A percentile compares a stretch with the other conserved stretches of the same genome.
These are phyloP conservation scores for Phalacrocorax carbo DNA, from an alignment of 2,113 vertebrate genomes.

Conservation along the genomic window DNA sequence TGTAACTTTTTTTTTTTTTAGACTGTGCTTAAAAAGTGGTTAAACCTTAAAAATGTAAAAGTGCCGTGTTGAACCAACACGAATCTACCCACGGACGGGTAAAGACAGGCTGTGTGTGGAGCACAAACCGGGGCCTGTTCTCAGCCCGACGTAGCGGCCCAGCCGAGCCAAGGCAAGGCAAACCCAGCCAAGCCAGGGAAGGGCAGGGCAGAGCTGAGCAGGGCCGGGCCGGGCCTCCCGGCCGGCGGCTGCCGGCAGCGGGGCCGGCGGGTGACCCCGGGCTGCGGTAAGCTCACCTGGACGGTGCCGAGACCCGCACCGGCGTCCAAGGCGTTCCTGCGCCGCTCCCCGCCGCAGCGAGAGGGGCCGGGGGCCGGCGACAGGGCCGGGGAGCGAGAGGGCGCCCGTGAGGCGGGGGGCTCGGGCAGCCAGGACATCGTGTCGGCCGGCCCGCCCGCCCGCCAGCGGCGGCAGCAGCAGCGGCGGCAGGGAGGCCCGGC, in stretches of 20 bases:
- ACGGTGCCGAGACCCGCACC: neutral
- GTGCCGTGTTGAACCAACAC: accelerated
- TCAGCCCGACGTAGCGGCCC: neutral
- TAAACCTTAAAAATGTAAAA: neutral
- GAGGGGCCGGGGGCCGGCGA: too few relatives aligned
- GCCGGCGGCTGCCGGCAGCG: neutral
- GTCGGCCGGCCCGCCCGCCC: too few relatives aligned
- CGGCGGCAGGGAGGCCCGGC: too few relatives aligned
- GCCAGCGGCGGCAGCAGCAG: too few relatives aligned
- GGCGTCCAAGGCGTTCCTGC: neutral
- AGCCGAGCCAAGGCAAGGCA: neutral
- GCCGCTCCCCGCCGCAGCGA: neutral
- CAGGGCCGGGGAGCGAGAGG: too few relatives aligned
- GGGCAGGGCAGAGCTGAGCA: too few relatives aligned
- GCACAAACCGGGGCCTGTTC: neutral
- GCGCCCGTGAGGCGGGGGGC: too few relatives aligned
- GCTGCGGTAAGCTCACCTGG: neutral
- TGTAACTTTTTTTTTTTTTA: neutral
- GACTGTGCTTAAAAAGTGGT: neutral
- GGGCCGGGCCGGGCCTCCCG: neutral
- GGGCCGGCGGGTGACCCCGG: neutral
- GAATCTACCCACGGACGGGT: too few relatives aligned
- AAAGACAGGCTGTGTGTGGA: neutral
- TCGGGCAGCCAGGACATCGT: too few relatives aligned
- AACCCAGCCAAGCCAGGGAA: accelerated